Conservation (phyloP, 1,140 invertebrate genomes). For the Drosophila sucinea region DNA sequence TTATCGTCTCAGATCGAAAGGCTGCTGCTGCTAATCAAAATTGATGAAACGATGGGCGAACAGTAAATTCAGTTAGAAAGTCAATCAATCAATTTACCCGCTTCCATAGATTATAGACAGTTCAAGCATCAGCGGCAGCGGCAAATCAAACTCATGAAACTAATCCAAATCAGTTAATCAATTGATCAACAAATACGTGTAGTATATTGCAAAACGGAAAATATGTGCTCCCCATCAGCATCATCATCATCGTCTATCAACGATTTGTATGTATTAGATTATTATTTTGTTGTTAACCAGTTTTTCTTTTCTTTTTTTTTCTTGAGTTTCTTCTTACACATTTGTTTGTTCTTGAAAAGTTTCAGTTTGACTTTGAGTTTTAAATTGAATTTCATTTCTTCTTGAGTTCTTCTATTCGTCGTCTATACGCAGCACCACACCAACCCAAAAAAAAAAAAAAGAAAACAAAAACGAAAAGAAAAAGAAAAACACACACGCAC, state of each 20-base stretch:
- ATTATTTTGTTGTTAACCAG: slow-evolving; percentile 3
- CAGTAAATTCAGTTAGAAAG: slow-evolving; percentile 9
- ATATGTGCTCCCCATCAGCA: slow-evolving; percentile 10
- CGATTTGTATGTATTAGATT: slow-evolving; percentile 52
- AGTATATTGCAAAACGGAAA: background rate
- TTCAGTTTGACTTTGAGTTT: background rate
- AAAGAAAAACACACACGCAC: background rate
- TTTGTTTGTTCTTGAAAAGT: background rate
- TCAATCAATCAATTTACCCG: slow-evolving; percentile 37
- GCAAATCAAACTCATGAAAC: background rate
- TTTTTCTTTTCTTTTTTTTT: slow-evolving; percentile 3
- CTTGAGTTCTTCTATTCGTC: background rate
- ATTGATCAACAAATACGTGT: background rate
- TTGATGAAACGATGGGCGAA: slow-evolving; percentile 44
- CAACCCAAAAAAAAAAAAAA: background rate
- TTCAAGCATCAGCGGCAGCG: slow-evolving; percentile 10
- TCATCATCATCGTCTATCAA: background rate
- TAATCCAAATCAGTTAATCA: background rate
- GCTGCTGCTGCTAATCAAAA: slow-evolving; percentile 51
- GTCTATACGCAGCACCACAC: background rate
- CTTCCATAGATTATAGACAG: background rate
- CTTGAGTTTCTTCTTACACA: background rate
- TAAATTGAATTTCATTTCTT: background rate
- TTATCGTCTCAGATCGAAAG: slow-evolving; percentile 2
- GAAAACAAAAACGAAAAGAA: background rate